phyloP scores from a whole-genome alignment of 1,140 invertebrate species.

The Drosophila arawakana region DNA sequence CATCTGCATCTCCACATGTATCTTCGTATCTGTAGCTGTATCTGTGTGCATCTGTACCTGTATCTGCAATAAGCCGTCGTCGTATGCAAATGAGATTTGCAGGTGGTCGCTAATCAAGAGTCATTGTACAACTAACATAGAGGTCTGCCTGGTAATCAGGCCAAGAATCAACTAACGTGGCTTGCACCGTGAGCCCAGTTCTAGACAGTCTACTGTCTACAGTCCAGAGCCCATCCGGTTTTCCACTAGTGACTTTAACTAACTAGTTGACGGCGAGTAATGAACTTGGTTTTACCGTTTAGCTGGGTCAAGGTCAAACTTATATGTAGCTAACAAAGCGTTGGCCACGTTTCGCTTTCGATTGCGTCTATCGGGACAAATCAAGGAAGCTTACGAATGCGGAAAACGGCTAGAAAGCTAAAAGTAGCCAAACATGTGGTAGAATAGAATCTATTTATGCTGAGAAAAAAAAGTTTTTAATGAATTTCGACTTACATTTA shows the following conservation, averaged over 20 bases:
- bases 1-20: background rate
- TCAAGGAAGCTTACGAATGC: conserved; percentile 22
- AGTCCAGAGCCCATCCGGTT: conserved; percentile 21
- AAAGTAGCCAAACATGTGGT: too few species aligned
- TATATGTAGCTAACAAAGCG: conserved; percentile 17
- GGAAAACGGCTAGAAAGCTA: background rate
- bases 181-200: conserved; percentile 41
- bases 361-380: conserved; percentile 24
- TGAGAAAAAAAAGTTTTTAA: too few species aligned
- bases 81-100: conserved; percentile 63
- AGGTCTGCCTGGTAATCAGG: conserved; percentile 67
- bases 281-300: conserved; percentile 68
- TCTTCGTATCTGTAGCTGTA: background rate
- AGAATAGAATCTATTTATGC: too few species aligned
- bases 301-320: conserved; percentile 73
- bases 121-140: conserved; percentile 55
- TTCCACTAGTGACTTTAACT: conserved; percentile 18
- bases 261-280: conserved; percentile 14
- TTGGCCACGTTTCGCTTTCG: conserved; percentile 37
- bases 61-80: conserved; percentile 17
- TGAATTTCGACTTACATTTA: too few species aligned
- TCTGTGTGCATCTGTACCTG: background rate
- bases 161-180: conserved; percentile 47
- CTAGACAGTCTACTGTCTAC: conserved; percentile 32
- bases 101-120: conserved; percentile 79